Base-by-base conservation (phyloP, 2,113 vertebrate species). In the Nothobranchius furzeri region DNA sequence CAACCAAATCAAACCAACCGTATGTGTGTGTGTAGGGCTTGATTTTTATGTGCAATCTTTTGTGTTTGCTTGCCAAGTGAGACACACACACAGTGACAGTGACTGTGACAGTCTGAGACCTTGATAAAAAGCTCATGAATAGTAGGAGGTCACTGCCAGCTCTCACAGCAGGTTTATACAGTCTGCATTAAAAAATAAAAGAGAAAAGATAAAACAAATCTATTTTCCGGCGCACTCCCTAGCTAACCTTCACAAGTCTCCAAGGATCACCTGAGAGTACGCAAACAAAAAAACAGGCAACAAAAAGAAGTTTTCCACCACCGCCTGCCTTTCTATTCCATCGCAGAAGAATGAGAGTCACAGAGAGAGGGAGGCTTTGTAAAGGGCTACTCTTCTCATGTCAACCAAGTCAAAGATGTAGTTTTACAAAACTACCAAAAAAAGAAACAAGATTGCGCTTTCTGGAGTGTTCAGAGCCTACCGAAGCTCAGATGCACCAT, bases 101-200 rank as follows among this genome's bases (percentile, higher is more conserved):
- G 84, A 79, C 73, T 73, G 52, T 72, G 79, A 68, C 78, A 77
- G 54, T 40, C 69, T 69, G 60, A 37, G 3, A 62, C 46, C 36
- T 15, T 37, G 43, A 76, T 24, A 52, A 55, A 40, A 73, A 40
- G 47, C 51, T 73, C 72, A 81, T 61, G 70, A 83, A 84, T 71
- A 57, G 56, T 5, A 36, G 53, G 49, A 84, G 76, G 70, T 73
- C 78, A 57, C 54, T 51, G 51, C 4, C 0, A 15, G 51, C 61
- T 67, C 70, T 73, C 70, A 55, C 68, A 50, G 35, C 37, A 62
- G 73, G 65, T 72, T 79, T 76, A 52, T 42, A 63, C 45, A 54
- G 57, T 67, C 42, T 42, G 2, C 25, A 64, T 62, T 48, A n/a
- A 57, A 43, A 58, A 84, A 24, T 43, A 7, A 60, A n/a, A 35